Conservation (phyloP, 2,113 vertebrate species). For the Dicerorhinus sumatrensis region DNA sequence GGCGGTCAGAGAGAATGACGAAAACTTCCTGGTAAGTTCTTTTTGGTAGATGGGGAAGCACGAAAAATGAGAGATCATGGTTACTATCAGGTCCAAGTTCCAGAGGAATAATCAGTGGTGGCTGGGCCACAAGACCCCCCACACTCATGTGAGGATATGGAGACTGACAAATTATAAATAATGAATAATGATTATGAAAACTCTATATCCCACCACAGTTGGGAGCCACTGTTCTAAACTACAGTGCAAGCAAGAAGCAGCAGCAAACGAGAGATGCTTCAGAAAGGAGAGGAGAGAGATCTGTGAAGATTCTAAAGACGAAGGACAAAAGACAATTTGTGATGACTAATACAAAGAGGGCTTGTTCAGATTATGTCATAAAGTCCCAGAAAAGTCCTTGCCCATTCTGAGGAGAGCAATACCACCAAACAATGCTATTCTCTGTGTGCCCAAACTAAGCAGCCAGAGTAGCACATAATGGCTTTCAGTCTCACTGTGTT, state of each 20-base stretch:
- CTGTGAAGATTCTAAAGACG: neutral
- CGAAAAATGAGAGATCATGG: neutral
- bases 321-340: slow-evolving; percentile 49
- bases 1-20: neutral
- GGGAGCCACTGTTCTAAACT: neutral
- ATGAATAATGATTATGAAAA: neutral
- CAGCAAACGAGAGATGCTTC: neutral
- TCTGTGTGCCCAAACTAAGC: neutral
- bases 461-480: neutral
- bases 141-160: neutral
- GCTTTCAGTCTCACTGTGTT: neutral
- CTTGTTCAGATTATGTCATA: slow-evolving; percentile 8
- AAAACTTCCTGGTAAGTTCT: neutral
- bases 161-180: neutral
- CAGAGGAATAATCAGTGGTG: neutral
- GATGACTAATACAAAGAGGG: neutral
- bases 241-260: neutral
- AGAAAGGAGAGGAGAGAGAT: neutral
- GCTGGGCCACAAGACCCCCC: neutral
- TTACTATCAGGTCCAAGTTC: neutral
- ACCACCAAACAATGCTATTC: neutral
- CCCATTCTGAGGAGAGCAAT: neutral
- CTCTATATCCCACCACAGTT: neutral
- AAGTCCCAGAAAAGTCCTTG: slow-evolving; percentile 3
- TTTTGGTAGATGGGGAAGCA: neutral